phyloP scores from a whole-genome alignment of 1,140 invertebrate genomes.

The Hyposmocoma kahamanoa region DNA sequence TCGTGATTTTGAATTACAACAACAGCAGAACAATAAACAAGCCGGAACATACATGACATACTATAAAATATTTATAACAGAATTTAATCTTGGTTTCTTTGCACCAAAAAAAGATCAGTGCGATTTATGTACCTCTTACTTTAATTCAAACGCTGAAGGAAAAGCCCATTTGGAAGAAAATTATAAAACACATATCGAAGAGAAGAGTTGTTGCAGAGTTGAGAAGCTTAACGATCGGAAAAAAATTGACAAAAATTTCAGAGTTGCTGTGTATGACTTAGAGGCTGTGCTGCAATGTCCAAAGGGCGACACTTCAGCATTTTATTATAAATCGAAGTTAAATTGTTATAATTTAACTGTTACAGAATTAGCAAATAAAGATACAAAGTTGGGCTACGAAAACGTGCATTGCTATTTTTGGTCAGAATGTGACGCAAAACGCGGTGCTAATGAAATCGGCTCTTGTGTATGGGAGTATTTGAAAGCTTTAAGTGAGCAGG shows the following conservation, averaged over 20 bases:
- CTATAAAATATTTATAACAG: too few relatives aligned
- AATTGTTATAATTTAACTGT: conserved; percentile 9
- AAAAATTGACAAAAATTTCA: not conserved
- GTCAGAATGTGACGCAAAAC: conserved; percentile 28
- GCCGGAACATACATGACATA: too few relatives aligned
- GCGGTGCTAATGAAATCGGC: conserved; percentile 37
- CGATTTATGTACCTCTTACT: too few relatives aligned
- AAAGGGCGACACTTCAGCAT: not conserved
- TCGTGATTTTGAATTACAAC: too few relatives aligned
- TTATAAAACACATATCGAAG: not conserved
- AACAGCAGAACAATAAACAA: too few relatives aligned
- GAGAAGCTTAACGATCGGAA: not conserved
- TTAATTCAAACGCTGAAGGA: too few relatives aligned
- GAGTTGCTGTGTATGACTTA: not conserved
- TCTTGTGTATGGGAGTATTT: conserved; percentile 32
- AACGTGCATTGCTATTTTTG: conserved; percentile 35
- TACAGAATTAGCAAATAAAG: not conserved
- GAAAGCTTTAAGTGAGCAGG: conserved; percentile 11
- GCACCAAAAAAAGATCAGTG: too few relatives aligned
- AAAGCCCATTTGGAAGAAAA: too few relatives aligned
- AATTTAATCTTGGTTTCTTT: too few relatives aligned
- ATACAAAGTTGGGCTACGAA: conserved; percentile 5
- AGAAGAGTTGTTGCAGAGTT: not conserved
- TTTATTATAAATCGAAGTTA: conserved; percentile 15
- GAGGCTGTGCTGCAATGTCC: not conserved